Percentiles rank a stretch among this genome's conserved stretches.
Evolutionary conservation across 2,888 invertebrate species (phyloP).

Genomic region (Drosophila merina): DNA sequence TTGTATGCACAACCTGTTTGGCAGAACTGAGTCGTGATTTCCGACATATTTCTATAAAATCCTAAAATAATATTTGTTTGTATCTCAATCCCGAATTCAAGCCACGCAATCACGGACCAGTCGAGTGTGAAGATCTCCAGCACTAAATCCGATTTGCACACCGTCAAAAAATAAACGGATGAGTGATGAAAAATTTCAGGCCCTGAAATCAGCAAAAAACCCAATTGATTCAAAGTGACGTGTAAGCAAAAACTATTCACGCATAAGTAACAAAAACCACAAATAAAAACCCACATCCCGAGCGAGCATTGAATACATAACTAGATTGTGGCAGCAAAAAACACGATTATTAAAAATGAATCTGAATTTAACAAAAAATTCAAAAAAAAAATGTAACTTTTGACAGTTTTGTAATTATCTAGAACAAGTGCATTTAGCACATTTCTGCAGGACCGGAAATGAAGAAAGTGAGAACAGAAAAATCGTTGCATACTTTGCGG

Average conservation of each 20-base stretch:
- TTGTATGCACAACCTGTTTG: not conserved
- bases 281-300: slow-evolving; percentile 25
- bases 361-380: slow-evolving; percentile 10
- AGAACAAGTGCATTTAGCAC: slow-evolving; percentile 69
- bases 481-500: slow-evolving; percentile 65
- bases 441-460: slow-evolving; percentile 16
- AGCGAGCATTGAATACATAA: slow-evolving; percentile 35
- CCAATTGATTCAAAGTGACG: slow-evolving; percentile 43
- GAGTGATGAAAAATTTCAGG: slow-evolving; percentile 1
- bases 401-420: slow-evolving; percentile 71
- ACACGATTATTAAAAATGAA: slow-evolving; percentile 6
- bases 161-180: slow-evolving; percentile 33
- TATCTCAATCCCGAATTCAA: slow-evolving; percentile 33
- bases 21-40: not conserved
- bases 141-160: slow-evolving; percentile 33
- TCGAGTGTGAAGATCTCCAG: slow-evolving; percentile 29
- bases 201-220: slow-evolving; percentile 29
- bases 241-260: slow-evolving; percentile 54
- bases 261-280: slow-evolving; percentile 34
- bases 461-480: slow-evolving; percentile 27
- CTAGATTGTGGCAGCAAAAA: slow-evolving; percentile 4
- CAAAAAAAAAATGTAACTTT: slow-evolving; percentile 45
- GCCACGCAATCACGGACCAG: slow-evolving; percentile 22
- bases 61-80: slow-evolving; percentile 22
- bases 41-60: slow-evolving; percentile 4